phyloP scores from a whole-genome alignment of 2,888 invertebrate species.

The Pristionchus arcanus region DNA sequence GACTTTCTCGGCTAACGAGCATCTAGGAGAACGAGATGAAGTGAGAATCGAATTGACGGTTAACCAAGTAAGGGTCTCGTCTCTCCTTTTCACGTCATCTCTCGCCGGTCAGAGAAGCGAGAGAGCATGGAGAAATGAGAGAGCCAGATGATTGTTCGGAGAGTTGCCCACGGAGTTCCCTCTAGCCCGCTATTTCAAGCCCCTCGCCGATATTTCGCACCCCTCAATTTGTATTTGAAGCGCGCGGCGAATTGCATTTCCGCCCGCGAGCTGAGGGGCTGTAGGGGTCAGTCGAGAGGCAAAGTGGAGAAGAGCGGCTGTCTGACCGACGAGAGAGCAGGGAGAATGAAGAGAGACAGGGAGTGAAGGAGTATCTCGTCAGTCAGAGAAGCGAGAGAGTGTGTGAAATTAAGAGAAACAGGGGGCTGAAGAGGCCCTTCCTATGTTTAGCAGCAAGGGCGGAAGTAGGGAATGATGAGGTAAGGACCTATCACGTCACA shows the following conservation, averaged over 20 bases:
- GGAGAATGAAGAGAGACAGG: not conserved
- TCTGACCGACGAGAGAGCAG: not conserved
- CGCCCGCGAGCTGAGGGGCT: not conserved
- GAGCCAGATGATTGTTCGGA: no score
- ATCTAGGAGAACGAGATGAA: not conserved
- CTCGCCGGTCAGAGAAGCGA: no score
- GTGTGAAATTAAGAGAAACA: not conserved
- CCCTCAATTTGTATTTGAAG: not conserved
- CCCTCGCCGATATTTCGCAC: not conserved
- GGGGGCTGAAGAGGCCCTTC: not conserved
- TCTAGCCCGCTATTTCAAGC: not conserved
- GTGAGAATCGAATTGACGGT: not conserved
- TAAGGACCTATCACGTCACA: not conserved
- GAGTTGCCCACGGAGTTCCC: not conserved
- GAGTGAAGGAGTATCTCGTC: not conserved
- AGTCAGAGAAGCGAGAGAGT: no score
- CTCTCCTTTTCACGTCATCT: no score
- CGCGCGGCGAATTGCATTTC: not conserved
- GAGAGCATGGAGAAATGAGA: no score
- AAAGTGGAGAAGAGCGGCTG: not conserved
- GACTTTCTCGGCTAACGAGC: not conserved
- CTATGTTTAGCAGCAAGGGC: constrained; percentile 4
- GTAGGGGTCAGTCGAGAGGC: not conserved
- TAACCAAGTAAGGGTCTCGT: no score
- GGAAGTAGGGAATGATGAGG: not conserved